Evolutionary conservation across 2,113 vertebrate genomes (phyloP), one percentile per base, ranked within the genome.

Genomic region (Athene cunicularia): DNA sequence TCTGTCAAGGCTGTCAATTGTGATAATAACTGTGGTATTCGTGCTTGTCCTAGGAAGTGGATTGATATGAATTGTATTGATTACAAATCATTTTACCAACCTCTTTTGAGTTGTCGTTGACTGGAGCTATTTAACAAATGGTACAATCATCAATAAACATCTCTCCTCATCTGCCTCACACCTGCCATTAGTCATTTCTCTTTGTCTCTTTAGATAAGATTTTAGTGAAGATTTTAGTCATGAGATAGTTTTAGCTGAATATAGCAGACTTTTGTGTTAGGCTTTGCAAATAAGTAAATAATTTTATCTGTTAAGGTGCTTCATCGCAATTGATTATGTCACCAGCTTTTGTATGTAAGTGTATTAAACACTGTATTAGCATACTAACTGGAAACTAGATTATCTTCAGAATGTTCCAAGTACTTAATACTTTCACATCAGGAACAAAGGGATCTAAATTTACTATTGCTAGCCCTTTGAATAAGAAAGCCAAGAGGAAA

Each of bases 361-460:
- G 27, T 50, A 35, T 58, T 82, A 64, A 75, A 14, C 70, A 39
- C 32, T 70, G 67, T 87, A 58, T 82, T 88, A 64, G 22, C 22
- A 77, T 73, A 18, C 24, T 52, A 27, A 35, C 28, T 63, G 33
- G 55, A 37, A 88, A 58, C 58, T 73, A 82, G 28, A 50, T 74
- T 58, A 4, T 43, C 9, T 56, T 72, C 26, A 37, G 77, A 35
- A 52, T 86, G 82, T 67, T 16, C 37, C 8, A 27, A 58, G 17
- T 67, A 32, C 13, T 6, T 87, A 33, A 63, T 37, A 74, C 27
- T 95, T 96, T 83, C 45, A n/a, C 18, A 68, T 93, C 43, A 89
- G 89, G 77, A 95, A 86, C 74, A 87, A 93, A 76, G 80, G 86
- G 62, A 58, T 67, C 19, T 93, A 90, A 83, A 86, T 21, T 62